These are phyloP conservation scores for Steatornis caripensis DNA, from an alignment of 2,113 vertebrate genomes.

Conservation along the genomic window DNA sequence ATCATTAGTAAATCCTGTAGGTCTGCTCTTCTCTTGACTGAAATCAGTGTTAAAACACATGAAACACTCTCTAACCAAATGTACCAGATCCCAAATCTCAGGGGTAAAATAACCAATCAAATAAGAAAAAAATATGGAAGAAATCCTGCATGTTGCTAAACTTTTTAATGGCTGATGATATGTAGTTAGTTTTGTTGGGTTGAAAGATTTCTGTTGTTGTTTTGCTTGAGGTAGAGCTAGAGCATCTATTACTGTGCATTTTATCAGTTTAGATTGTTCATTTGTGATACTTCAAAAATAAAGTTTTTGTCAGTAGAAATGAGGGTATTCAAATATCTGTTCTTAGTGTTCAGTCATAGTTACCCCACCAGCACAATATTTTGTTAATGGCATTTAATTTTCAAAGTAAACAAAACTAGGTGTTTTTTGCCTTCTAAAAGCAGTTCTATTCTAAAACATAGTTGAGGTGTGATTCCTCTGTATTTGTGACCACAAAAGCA, in stretches of 20 bases:
- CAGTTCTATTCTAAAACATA: not conserved
- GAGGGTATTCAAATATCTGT: accelerated
- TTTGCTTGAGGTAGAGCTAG: not conserved
- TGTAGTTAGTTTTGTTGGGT: not conserved
- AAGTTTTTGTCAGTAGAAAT: not conserved
- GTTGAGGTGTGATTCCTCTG: not conserved
- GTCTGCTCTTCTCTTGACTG: not conserved
- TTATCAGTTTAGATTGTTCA: not conserved
- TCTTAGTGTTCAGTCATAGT: not conserved
- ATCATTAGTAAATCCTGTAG: not conserved
- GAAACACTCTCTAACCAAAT: not conserved
- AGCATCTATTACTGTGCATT: not conserved
- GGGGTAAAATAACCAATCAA: not conserved
- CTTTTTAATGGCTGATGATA: not conserved
- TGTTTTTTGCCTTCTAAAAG: not conserved
- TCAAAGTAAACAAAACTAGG: not conserved
- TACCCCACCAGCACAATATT: not conserved
- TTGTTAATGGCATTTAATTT: not conserved
- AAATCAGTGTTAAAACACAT: not conserved
- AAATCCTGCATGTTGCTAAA: not conserved
- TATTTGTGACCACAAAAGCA: not conserved
- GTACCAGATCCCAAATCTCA: not conserved
- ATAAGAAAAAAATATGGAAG: not conserved
- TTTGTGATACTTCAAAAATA: not conserved
- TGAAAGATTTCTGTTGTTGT: not conserved